Evolutionary conservation across 1,140 invertebrate species (phyloP), one percentile per base, ranked within the genome.

Genomic region (Papilio polytes): DNA sequence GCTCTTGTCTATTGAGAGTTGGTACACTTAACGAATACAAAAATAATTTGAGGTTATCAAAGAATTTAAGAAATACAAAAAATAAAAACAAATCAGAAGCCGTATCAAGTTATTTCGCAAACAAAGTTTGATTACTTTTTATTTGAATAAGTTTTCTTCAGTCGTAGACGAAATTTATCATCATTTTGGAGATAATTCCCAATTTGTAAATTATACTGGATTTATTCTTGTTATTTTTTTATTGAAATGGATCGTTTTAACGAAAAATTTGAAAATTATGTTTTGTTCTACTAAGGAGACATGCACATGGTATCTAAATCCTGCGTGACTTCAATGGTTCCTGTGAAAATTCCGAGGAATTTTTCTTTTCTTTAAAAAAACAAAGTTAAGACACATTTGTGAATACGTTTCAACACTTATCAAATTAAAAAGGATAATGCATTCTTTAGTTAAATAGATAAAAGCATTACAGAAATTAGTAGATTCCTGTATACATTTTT

Each of bases 71-170:
- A 12, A 56, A n/a, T 20, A 70, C 36, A 63, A 70, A n/a, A 70
- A 70, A 70, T 18, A 70, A 26, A 26, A 70, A 70, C 63, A 18
- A 70, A 70, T 70, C 22, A 70, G 63, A 70, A 70, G 13, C 63
- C 63, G 3, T 70, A 70, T 70, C 63, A 66, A 66, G 63, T 26
- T 63, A 13, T 31, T 31, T 70, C 22, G 6, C 63, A 31, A 66
- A 66, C 63, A 63, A 66, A 66, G 22, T 70, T 70, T 70, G 63
- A 70, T 70, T 70, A 70, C 63, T 70, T 70, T 70, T 70, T 70
- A 15, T 26, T 63, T 15, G 59, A 26, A 70, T 26, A 63, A 13
- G 59, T 63, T 70, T 70, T 59, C 7, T 20, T 59, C 56, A 59
- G 56, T 59, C 20, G n/a, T 59, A 56, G 53, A 18, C 13, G 18